These are phyloP conservation scores for Drosophila azteca DNA, from an alignment of 1,140 invertebrate genomes.

Conservation along the genomic window DNA sequence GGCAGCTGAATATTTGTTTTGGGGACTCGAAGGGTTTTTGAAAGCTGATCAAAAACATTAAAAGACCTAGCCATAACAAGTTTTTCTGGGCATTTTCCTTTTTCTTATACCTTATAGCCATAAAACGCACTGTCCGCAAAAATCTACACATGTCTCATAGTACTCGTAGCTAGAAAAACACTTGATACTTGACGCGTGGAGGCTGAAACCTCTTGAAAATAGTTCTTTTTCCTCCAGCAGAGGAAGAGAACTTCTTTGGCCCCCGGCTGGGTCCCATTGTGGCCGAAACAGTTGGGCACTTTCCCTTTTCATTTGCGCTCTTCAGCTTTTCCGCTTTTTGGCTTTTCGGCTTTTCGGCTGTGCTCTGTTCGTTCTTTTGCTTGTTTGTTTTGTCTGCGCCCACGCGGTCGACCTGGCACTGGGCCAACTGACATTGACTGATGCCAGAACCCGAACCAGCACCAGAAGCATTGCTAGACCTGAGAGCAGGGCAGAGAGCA, in stretches of 20 bases:
- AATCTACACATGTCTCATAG: not conserved
- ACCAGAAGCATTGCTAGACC: constrained; percentile 21
- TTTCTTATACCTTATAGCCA: not conserved
- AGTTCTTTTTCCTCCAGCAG: too few species aligned
- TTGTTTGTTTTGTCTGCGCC: constrained; percentile 55
- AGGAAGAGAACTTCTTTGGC: too few species aligned
- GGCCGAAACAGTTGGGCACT: constrained; percentile 29
- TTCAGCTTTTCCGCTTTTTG: constrained; percentile 1
- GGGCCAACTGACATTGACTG: constrained; percentile 80
- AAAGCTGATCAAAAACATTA: too few species aligned
- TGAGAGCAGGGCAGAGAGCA: not conserved
- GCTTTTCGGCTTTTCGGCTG: constrained; percentile 29
- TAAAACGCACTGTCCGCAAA: constrained; percentile 18
- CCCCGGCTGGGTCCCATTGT: not conserved
- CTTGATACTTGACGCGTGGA: constrained; percentile 33
- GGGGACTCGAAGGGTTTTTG: not conserved
- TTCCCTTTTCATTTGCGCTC: constrained; percentile 28
- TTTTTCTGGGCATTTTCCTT: too few species aligned
- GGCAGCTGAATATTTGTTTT: not conserved
- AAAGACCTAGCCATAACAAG: too few species aligned
- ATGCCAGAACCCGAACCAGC: constrained; percentile 53
- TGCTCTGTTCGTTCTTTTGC: constrained; percentile 54
- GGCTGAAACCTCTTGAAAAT: constrained; percentile 37
- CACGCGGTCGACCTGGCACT: constrained; percentile 66
- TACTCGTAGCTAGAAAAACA: constrained; percentile 16